Conservation (phyloP, 2,113 vertebrate genomes). For the Tenebrosternarchus preto region DNA sequence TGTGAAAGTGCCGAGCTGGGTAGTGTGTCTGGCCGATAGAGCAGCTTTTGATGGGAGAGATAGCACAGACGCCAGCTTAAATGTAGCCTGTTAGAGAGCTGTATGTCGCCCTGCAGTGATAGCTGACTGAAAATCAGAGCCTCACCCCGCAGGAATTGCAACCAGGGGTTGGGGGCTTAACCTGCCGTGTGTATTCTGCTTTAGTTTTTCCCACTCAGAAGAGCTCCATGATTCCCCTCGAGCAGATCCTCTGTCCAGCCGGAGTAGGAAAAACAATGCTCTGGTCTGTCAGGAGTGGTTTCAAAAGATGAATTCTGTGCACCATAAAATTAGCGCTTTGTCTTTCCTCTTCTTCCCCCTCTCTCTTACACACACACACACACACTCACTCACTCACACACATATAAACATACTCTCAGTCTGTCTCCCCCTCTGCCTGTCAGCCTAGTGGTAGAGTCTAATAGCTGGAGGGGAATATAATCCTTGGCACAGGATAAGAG, state of each 20-base stretch:
- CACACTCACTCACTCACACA: constrained; percentile 19
- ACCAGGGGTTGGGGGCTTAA: constrained; percentile 20
- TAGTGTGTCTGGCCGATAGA: constrained; percentile 72
- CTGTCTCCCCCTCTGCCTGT: constrained; percentile 61
- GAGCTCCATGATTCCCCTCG: constrained; percentile 42
- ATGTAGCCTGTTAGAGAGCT: constrained; percentile 72
- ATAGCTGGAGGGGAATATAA: constrained; percentile 76
- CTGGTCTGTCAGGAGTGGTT: constrained; percentile 30
- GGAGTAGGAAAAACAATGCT: constrained; percentile 42
- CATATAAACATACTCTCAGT: constrained; percentile 14
- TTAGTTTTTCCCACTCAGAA: constrained; percentile 40
- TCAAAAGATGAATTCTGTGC: constrained; percentile 43
- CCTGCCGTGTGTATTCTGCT: constrained; percentile 33
- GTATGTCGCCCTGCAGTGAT: constrained; percentile 67
- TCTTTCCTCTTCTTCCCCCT: background rate
- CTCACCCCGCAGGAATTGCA: constrained; percentile 45
- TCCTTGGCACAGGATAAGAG: constrained; percentile 78
- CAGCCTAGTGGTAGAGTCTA: constrained; percentile 75
- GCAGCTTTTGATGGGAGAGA: constrained; percentile 79
- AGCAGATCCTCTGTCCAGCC: constrained; percentile 32
- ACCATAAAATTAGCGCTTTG: constrained; percentile 23
- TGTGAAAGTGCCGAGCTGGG: constrained; percentile 75
- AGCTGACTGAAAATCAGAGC: constrained; percentile 70
- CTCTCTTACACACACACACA: constrained; percentile 23
- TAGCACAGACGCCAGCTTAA: constrained; percentile 77